Conservation (phyloP, 2,888 invertebrate genomes). For the Chrysodeixis includens region DNA sequence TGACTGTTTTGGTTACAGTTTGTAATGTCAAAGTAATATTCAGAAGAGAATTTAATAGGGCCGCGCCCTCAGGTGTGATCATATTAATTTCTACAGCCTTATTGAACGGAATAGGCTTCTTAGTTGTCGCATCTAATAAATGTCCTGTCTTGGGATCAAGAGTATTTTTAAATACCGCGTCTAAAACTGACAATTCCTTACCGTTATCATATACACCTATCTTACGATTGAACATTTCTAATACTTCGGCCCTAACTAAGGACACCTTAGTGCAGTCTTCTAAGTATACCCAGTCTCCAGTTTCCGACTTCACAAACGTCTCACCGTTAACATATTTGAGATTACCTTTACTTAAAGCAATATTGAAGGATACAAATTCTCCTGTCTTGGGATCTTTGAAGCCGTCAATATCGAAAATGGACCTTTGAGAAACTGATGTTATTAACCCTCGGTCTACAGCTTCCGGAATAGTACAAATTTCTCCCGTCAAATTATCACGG, state of each 20-base stretch:
- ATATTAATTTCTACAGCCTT: slow-evolving; percentile 95
- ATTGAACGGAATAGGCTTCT: slow-evolving; percentile 93
- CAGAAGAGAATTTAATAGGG: slow-evolving; percentile 94
- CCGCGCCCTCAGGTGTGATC: slow-evolving; percentile 96
- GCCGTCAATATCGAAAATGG: slow-evolving; percentile 97
- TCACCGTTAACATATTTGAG: slow-evolving; percentile 93
- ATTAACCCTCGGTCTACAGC: slow-evolving; percentile 97
- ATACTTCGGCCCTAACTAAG: slow-evolving; percentile 94
- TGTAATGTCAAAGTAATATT: slow-evolving; percentile 96
- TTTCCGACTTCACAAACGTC: slow-evolving; percentile 92
- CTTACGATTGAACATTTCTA: slow-evolving; percentile 95
- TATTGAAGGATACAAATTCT: slow-evolving; percentile 95
- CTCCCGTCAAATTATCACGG: slow-evolving; percentile 92
- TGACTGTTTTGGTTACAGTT: slow-evolving; percentile 95
- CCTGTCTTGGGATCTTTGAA: slow-evolving; percentile 95
- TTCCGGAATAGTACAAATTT: slow-evolving; percentile 93
- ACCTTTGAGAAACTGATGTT: slow-evolving; percentile 95
- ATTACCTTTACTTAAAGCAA: slow-evolving; percentile 93
- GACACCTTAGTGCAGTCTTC: slow-evolving; percentile 94
- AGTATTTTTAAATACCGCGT: slow-evolving; percentile 95
- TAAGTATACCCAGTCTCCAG: slow-evolving; percentile 93
- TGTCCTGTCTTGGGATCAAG: slow-evolving; percentile 97
- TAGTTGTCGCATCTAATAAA: slow-evolving; percentile 93
- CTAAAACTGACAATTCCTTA: slow-evolving; percentile 94
- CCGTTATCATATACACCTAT: slow-evolving; percentile 94